These are phyloP conservation scores for Nudaria mundana DNA, from an alignment of 2,888 invertebrate genomes.

Conservation along the genomic window DNA sequence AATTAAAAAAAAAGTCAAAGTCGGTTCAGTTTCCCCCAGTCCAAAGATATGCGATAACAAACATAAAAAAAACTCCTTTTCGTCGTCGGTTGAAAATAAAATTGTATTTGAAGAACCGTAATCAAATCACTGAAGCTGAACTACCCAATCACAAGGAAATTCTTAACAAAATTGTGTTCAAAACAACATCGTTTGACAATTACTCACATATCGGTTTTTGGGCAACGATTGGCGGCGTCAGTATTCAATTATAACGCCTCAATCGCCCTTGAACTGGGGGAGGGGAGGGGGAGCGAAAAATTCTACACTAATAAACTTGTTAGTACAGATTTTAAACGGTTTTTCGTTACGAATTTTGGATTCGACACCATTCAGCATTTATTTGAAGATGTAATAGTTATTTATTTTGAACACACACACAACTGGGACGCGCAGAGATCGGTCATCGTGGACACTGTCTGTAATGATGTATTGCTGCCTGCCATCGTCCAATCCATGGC, in stretches of 20 bases:
- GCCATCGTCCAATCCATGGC: too few relatives aligned
- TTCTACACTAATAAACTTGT: slow-evolving; percentile 37
- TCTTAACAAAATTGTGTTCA: slow-evolving; percentile 2
- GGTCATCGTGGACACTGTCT: too few relatives aligned
- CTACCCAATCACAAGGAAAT: slow-evolving; percentile 2
- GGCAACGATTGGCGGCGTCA: slow-evolving; percentile 56
- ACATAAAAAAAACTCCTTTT: too few relatives aligned
- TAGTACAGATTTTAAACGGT: slow-evolving; percentile 4
- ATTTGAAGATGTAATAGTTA: not conserved
- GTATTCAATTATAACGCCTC: slow-evolving; percentile 50
- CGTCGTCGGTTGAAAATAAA: too few relatives aligned
- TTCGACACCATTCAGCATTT: slow-evolving; percentile 4
- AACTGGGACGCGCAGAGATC: too few relatives aligned
- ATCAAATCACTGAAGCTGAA: too few relatives aligned
- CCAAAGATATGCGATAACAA: too few relatives aligned
- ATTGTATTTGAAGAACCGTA: too few relatives aligned
- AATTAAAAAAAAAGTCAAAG: too few relatives aligned
- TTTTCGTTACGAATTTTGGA: slow-evolving; percentile 1
- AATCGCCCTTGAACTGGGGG: slow-evolving; percentile 17
- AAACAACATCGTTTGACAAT: slow-evolving; percentile 44
- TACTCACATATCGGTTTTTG: slow-evolving; percentile 55
- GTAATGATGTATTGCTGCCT: too few relatives aligned
- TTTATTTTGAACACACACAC: too few relatives aligned
- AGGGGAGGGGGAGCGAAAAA: slow-evolving; percentile 30
- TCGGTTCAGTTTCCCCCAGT: too few relatives aligned